A percentile compares a stretch with the other conserved stretches of the same genome.
Evolutionary conservation across 2,888 invertebrate genomes (phyloP).

Genomic region (Agrochola litura): DNA sequence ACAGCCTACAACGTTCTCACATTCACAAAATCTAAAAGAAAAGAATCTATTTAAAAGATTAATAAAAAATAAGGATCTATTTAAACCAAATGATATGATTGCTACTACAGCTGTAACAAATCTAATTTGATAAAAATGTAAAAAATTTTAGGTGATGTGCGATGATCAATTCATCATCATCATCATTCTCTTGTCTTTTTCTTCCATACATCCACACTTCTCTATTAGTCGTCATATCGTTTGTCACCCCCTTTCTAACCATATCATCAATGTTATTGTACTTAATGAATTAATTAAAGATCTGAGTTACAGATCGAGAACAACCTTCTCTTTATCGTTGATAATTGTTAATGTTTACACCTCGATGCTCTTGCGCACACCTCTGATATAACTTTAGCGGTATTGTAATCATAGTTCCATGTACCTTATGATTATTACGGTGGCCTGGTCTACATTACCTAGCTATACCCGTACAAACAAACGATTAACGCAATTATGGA

Average conservation of each 20-base stretch:
- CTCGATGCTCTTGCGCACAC: slow-evolving; percentile 18
- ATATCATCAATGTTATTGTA: not conserved
- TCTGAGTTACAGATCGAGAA: too few species aligned
- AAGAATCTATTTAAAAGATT: too few species aligned
- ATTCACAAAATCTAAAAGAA: too few species aligned
- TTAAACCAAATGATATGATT: too few species aligned
- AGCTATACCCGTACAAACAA: not conserved
- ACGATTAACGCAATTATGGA: slow-evolving; percentile 12
- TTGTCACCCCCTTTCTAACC: not conserved
- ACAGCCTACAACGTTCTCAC: too few species aligned
- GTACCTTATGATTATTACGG: slow-evolving; percentile 21
- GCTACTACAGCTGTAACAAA: too few species aligned
- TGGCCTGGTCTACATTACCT: slow-evolving; percentile 13
- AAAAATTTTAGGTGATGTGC: too few species aligned
- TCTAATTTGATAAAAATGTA: too few species aligned
- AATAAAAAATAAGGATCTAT: too few species aligned
- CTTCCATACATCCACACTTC: not conserved
- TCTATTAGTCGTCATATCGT: not conserved
- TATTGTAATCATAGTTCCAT: slow-evolving; percentile 12
- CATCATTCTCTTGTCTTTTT: too few species aligned
- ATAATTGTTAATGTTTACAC: not conserved
- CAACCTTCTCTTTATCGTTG: not conserved
- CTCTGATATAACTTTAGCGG: slow-evolving; percentile 28
- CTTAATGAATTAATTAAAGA: not conserved
- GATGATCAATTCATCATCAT: too few species aligned